Conservation (phyloP, 2,797 vertebrate genomes). For the Linurgus olivaceus region DNA sequence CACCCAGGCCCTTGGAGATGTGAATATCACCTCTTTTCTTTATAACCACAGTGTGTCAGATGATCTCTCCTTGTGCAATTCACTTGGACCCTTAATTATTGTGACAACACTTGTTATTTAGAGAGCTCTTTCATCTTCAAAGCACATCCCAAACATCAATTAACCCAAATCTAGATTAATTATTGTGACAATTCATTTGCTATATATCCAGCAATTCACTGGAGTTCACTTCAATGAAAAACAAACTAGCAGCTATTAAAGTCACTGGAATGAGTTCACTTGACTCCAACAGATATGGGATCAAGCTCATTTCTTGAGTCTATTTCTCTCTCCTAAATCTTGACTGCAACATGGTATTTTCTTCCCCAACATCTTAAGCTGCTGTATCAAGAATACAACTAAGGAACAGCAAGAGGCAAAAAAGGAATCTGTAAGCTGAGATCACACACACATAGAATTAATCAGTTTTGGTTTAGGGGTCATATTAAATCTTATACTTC, state of each 20-base stretch:
- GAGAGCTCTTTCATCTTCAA: slow-evolving; percentile 46
- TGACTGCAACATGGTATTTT: background rate
- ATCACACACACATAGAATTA: background rate
- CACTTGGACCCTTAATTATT: slow-evolving; percentile 4
- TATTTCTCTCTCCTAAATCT: background rate
- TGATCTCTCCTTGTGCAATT: background rate
- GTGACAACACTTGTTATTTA: slow-evolving; percentile 6
- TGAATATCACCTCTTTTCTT: background rate
- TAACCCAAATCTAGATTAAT: slow-evolving; percentile 48
- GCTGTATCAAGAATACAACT: background rate
- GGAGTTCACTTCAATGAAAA: background rate
- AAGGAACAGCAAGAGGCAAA: background rate
- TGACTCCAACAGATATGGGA: background rate
- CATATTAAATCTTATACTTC: background rate
- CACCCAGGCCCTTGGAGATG: background rate
- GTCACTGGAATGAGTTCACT: background rate
- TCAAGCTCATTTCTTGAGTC: background rate
- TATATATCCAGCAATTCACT: background rate
- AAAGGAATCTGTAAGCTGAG: background rate
- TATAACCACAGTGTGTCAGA: background rate
- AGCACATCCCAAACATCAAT: slow-evolving; percentile 25
- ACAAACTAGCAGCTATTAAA: background rate
- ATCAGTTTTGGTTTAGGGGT: background rate
- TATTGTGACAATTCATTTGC: slow-evolving; percentile 24
- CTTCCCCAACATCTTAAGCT: background rate